phyloP scores from a whole-genome alignment of 2,888 invertebrate species.

The Melanchra persicariae region DNA sequence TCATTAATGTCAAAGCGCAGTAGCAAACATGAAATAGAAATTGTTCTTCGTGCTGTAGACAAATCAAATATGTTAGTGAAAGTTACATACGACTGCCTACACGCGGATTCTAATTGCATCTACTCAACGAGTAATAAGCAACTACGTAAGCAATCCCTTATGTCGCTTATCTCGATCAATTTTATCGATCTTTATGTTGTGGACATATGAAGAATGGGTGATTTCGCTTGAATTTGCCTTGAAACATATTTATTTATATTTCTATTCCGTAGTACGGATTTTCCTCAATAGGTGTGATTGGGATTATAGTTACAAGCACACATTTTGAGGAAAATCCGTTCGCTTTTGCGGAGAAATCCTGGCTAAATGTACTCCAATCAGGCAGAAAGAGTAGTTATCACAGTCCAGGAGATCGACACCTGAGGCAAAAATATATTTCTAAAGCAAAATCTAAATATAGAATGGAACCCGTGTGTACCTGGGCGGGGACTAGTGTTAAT shows the following conservation, averaged over 20 bases:
- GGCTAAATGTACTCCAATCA: not conserved
- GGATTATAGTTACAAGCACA: not conserved
- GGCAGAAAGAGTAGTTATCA: not conserved
- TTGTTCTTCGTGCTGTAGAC: slow-evolving; percentile 9
- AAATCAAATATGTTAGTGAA: slow-evolving; percentile 34
- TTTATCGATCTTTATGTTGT: not conserved
- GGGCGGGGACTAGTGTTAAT: slow-evolving; percentile 35
- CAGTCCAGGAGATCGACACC: not conserved
- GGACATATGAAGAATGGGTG: not conserved
- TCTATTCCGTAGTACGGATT: not conserved
- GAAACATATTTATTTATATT: not conserved
- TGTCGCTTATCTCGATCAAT: slow-evolving; percentile 5
- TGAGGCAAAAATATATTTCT: not conserved
- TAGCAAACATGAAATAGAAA: slow-evolving; percentile 6
- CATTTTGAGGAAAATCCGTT: not conserved
- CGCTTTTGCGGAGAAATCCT: slow-evolving; percentile 2
- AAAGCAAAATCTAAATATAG: slow-evolving; percentile 11
- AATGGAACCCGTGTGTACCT: slow-evolving; percentile 5
- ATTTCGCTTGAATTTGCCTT: not conserved
- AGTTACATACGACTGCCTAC: slow-evolving; percentile 29
- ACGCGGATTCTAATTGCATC: slow-evolving; percentile 38
- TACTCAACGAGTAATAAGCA: slow-evolving; percentile 7
- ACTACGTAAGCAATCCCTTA: slow-evolving; percentile 2
- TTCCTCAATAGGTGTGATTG: too few relatives aligned
- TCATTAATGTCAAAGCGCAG: not conserved